These are phyloP conservation scores for Colinus virginianus DNA, from an alignment of 2,113 vertebrate species.

Conservation along the genomic window DNA sequence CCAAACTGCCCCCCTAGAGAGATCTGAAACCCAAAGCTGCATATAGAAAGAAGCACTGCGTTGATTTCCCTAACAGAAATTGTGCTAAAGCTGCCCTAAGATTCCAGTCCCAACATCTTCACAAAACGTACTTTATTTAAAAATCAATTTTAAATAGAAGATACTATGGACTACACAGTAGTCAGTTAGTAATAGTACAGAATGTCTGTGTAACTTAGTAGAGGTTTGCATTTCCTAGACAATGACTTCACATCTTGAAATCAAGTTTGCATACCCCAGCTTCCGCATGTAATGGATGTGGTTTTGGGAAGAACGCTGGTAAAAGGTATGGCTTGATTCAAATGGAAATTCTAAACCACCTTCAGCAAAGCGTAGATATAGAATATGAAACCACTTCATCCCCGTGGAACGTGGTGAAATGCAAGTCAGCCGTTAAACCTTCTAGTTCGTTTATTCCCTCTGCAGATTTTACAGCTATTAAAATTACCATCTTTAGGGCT, in stretches of 20 bases:
- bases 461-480: neutral
- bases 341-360: slow-evolving; percentile 54
- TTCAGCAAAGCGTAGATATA: neutral
- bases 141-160: neutral
- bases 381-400: neutral
- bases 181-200: slow-evolving; percentile 8
- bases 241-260: slow-evolving; percentile 42
- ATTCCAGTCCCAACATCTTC: neutral
- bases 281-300: slow-evolving; percentile 32
- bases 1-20: slow-evolving; percentile 15
- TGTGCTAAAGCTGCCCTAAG: slow-evolving; percentile 11
- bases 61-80: slow-evolving; percentile 9
- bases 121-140: neutral
- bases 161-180: neutral
- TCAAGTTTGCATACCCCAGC: slow-evolving; percentile 39
- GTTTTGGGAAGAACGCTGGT: slow-evolving; percentile 20
- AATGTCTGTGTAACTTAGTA: slow-evolving; percentile 17
- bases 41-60: neutral
- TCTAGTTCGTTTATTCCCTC: slow-evolving; percentile 9
- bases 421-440: slow-evolving; percentile 3
- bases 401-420: neutral
- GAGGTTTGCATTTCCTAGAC: slow-evolving; percentile 7
- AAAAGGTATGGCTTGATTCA: slow-evolving; percentile 29
- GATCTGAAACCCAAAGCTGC: slow-evolving; percentile 28
- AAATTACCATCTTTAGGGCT: slow-evolving; percentile 9